These are phyloP conservation scores for Synergus laeviventris DNA, from an alignment of 2,888 invertebrate genomes.

Conservation along the genomic window DNA sequence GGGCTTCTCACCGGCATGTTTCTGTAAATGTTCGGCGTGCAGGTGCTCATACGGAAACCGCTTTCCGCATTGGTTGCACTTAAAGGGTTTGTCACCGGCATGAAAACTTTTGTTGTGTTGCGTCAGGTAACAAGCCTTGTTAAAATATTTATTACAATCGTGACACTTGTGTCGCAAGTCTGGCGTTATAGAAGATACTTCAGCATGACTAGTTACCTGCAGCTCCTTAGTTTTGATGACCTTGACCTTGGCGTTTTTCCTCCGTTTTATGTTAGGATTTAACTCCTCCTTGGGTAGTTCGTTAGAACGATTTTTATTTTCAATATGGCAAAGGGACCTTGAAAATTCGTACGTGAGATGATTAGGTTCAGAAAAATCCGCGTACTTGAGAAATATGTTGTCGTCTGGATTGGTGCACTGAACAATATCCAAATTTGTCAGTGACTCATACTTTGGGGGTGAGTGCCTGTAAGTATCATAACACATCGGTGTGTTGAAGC, in stretches of 20 bases:
- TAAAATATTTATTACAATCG: constrained; percentile 90
- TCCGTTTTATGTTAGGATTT: constrained; percentile 60
- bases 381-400: constrained; percentile 48
- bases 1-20: constrained; percentile 90
- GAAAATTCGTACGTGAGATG: constrained; percentile 46
- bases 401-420: constrained; percentile 54
- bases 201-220: too few species aligned
- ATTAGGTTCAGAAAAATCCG: constrained; percentile 48
- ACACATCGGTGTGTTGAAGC: constrained; percentile 70
- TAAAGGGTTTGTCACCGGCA: constrained; percentile 90
- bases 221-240: constrained; percentile 61
- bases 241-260: constrained; percentile 33
- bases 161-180: constrained; percentile 82
- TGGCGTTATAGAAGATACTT: constrained; percentile 64
- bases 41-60: constrained; percentile 85
- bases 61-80: constrained; percentile 91
- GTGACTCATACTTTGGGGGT: constrained; percentile 64
- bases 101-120: constrained; percentile 95
- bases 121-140: constrained; percentile 91
- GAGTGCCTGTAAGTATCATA: constrained; percentile 62
- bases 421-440: constrained; percentile 55
- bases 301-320: constrained; percentile 68
- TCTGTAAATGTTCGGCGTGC: constrained; percentile 85
- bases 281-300: constrained; percentile 62
- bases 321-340: constrained; percentile 35